Percentiles rank a stretch among this genome's conserved stretches.
Conservation (phyloP, 2,888 invertebrate genomes). For the Cataglyphis albicans region DNA sequence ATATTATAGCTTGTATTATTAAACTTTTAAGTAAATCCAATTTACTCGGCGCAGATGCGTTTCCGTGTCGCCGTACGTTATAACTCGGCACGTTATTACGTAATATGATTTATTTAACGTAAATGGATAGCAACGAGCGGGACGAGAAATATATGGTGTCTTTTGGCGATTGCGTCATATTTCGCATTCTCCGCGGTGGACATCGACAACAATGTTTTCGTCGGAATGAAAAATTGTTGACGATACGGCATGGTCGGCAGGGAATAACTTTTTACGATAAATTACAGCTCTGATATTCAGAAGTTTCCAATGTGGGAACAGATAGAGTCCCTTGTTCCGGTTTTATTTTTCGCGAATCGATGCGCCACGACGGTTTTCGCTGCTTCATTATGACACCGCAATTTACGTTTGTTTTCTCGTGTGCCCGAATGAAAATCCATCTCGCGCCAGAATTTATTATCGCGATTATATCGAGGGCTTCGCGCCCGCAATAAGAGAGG, state of each 20-base stretch:
- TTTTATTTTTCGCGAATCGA: slow-evolving; percentile 50
- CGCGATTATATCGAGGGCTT: slow-evolving; percentile 12
- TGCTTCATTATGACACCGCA: slow-evolving; percentile 32
- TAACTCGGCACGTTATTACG: slow-evolving; percentile 45
- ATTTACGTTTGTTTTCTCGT: not conserved
- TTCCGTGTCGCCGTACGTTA: slow-evolving; percentile 40
- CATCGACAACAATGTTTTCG: slow-evolving; percentile 12
- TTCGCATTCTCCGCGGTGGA: slow-evolving; percentile 3
- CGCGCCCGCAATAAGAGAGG: slow-evolving; percentile 19
- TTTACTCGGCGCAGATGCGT: slow-evolving; percentile 43
- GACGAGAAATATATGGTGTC: slow-evolving; percentile 12
- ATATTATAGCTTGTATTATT: slow-evolving; percentile 46
- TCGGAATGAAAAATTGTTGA: slow-evolving; percentile 33
- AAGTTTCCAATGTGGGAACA: slow-evolving; percentile 39
- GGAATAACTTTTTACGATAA: slow-evolving; percentile 47
- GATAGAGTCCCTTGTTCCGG: slow-evolving; percentile 37
- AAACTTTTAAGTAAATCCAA: slow-evolving; percentile 54
- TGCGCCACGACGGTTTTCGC: not conserved
- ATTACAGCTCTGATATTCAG: slow-evolving; percentile 50
- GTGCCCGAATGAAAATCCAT: slow-evolving; percentile 1
- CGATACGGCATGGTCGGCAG: slow-evolving; percentile 25
- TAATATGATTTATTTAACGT: slow-evolving; percentile 48
- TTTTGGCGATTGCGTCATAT: slow-evolving; percentile 34
- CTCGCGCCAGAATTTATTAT: slow-evolving; percentile 45
- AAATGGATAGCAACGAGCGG: slow-evolving; percentile 23